Conservation (phyloP, 2,113 vertebrate species). For the Zeus faber region DNA sequence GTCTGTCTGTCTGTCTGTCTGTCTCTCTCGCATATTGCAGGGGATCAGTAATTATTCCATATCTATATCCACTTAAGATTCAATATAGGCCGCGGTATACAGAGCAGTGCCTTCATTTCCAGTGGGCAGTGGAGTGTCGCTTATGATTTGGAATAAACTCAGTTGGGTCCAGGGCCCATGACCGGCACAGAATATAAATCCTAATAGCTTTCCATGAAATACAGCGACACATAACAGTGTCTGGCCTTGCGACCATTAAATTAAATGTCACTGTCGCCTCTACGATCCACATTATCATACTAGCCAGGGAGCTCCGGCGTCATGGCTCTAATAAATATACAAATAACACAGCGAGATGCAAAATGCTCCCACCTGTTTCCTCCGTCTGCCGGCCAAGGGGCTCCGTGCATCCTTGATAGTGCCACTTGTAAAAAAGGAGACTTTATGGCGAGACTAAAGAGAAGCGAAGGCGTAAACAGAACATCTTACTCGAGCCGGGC, state of each 20-base stretch:
- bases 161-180: constrained; percentile 10
- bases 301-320: constrained; percentile 31
- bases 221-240: constrained; percentile 39
- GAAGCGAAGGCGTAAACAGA: constrained; percentile 32
- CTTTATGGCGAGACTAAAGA: constrained; percentile 40
- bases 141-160: constrained; percentile 22
- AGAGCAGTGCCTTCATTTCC: no score
- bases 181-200: constrained; percentile 51
- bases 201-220: constrained; percentile 52
- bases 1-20: no score
- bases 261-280: constrained; percentile 55
- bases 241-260: constrained; percentile 50
- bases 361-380: constrained; percentile 37
- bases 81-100: no score
- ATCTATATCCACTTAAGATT: no score
- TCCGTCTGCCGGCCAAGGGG: background rate
- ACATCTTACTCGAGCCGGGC: constrained; percentile 26
- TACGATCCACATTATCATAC: constrained; percentile 45
- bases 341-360: constrained; percentile 36
- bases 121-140: no score
- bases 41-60: no score
- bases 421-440: constrained; percentile 45
- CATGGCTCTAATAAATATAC: constrained; percentile 53
- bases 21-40: no score
- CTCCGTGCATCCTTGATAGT: constrained; percentile 11